Base-by-base conservation (phyloP, 2,888 invertebrate genomes). In the Stenchaetothrips biformis region DNA sequence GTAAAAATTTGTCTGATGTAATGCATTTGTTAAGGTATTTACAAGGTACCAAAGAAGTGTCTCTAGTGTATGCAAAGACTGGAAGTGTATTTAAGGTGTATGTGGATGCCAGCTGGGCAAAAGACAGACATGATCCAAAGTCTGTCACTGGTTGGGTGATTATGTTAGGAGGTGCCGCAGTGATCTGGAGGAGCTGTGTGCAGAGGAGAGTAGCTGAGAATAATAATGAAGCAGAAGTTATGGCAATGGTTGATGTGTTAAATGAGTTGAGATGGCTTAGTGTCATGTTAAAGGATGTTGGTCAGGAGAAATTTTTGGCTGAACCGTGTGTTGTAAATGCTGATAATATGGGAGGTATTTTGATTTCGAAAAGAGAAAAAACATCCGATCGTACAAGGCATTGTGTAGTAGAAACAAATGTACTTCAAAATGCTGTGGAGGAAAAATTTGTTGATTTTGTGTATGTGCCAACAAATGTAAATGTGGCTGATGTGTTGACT, bases 21-120 rank as follows among this genome's bases (percentile, higher is more conserved):
- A 83, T 81, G 78, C 21, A 82, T 74, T 49, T 82, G 13, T 79
- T 81, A 1, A 78, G 62, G 27, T 82, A 82, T 80, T 27, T 83
- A 25, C 80, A 81, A 79, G 82, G 83, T 13, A 82, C 83, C n/a
- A 37, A 74, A 62, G 49, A 81, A 59, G 7, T 49, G 7, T 9
- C 53, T 4, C 25, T 80, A 18, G 7, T 25, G 4, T 80, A 48
- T 37, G 4, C 16, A 18, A 27, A 21, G 9, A 47, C 37, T 37
- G 11, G 18, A 16, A 18, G 27, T 4, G 6, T 18, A 13, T 11
- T 80, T 8, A 62, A 53, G 8, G 79, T 47, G 9, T 80, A 59
- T 67, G 9, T 7, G 11, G 80, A 80, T 80, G 49, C 80, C 21
- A 80, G 80, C 25, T 80, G 25, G 80, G 80, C 59, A 9, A 80